Evolutionary conservation across 2,797 vertebrate genomes (phyloP).

Genomic region (Oreortyx pictus): DNA sequence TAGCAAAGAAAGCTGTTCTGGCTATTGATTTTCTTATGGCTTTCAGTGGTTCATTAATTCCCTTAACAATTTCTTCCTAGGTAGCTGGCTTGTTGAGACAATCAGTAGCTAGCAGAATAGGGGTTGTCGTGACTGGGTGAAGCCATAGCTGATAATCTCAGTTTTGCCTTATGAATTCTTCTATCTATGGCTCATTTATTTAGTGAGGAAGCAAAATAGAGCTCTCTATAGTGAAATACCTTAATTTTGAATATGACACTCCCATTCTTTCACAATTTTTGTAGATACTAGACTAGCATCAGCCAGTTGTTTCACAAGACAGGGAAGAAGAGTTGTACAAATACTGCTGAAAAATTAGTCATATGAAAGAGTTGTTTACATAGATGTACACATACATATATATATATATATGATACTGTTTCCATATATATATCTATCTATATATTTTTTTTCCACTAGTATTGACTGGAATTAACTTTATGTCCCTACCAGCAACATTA

Average conservation of each 20-base stretch:
- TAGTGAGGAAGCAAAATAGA: background rate
- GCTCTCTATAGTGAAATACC: background rate
- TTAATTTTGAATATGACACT: background rate
- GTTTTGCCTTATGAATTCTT: background rate
- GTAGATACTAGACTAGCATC: background rate
- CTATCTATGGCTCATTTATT: background rate
- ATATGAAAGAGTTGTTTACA: background rate
- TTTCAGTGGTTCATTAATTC: conserved; percentile 65
- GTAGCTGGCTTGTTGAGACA: conserved; percentile 15
- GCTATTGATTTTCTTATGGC: conserved; percentile 66
- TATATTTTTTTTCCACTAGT: background rate
- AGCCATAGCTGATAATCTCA: background rate
- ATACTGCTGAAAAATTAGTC: background rate
- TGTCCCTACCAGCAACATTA: background rate
- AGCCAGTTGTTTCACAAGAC: background rate
- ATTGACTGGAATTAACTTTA: background rate
- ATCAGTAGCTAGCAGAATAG: background rate
- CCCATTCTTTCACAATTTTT: background rate
- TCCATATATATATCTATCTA: too few species aligned
- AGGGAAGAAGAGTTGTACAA: background rate
- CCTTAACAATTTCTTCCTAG: conserved; percentile 48
- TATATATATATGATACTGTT: too few species aligned
- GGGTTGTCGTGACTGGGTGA: background rate
- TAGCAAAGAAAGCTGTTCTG: conserved; percentile 45
- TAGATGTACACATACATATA: too few species aligned